phyloP scores from a whole-genome alignment of 2,888 invertebrate species.

The Ochropleura plecta region DNA sequence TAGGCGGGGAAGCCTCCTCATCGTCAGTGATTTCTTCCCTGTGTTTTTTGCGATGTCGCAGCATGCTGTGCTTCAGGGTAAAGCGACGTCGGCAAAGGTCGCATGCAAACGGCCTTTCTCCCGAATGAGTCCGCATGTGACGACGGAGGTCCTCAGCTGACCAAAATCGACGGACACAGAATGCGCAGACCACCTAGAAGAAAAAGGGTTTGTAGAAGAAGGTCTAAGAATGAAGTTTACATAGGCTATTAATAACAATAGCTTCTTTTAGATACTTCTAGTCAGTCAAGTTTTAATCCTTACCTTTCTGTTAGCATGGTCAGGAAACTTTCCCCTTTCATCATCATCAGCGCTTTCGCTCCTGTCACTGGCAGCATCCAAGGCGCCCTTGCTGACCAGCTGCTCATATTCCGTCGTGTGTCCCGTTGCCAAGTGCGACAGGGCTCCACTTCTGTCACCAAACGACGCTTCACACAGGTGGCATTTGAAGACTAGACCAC shows the following conservation, averaged over 20 bases:
- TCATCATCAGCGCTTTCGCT: constrained; percentile 93
- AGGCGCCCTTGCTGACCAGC: constrained; percentile 95
- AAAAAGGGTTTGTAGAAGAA: constrained; percentile 11
- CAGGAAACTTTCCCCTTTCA: constrained; percentile 95
- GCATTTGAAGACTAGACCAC: constrained; percentile 96
- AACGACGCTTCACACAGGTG: constrained; percentile 97
- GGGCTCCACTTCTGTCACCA: constrained; percentile 94
- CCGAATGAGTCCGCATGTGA: constrained; percentile 98
- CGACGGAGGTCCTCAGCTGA: constrained; percentile 97
- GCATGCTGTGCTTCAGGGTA: constrained; percentile 98
- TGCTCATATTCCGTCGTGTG: constrained; percentile 95
- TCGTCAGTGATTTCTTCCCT: constrained; percentile 90
- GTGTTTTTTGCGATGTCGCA: constrained; percentile 97
- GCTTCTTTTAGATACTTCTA: neutral
- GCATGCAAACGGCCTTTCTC: constrained; percentile 97
- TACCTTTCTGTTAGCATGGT: constrained; percentile 96
- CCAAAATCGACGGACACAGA: constrained; percentile 98
- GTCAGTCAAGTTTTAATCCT: constrained; percentile 52
- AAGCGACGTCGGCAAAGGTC: constrained; percentile 97
- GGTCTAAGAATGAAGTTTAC: neutral
- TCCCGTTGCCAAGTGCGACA: constrained; percentile 94
- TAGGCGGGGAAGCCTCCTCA: constrained; percentile 87
- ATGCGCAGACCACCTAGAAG: constrained; percentile 95
- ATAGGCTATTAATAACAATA: neutral
- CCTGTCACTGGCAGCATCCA: constrained; percentile 89